Conservation (phyloP, 2,888 invertebrate species). For the Onthophagus sagittarius region DNA sequence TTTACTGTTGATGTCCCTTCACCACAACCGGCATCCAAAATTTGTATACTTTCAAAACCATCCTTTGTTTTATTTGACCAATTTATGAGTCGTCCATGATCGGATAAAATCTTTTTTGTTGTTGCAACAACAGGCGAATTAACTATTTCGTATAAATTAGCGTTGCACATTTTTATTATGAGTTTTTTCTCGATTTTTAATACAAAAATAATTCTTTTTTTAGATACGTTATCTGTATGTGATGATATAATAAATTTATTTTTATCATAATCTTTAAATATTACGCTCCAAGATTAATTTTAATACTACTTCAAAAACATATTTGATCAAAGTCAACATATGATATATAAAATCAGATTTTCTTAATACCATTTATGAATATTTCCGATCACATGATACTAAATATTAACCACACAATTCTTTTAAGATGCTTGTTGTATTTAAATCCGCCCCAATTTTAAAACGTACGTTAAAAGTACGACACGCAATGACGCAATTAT, state of each 20-base stretch:
- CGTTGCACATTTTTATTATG: not conserved
- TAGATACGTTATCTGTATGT: too few relatives aligned
- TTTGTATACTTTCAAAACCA: not conserved
- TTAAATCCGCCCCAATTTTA: constrained; percentile 97
- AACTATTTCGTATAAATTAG: not conserved
- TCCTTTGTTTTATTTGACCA: not conserved
- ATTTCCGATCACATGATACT: too few relatives aligned
- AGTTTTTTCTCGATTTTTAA: not conserved
- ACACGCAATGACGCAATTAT: constrained; percentile 96
- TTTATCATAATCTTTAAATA: too few relatives aligned
- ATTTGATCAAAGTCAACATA: too few relatives aligned
- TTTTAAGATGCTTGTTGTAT: constrained; percentile 94
- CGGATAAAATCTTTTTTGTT: not conserved
- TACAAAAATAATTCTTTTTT: too few relatives aligned
- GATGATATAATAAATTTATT: too few relatives aligned
- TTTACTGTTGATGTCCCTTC: not conserved
- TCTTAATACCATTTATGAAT: too few relatives aligned
- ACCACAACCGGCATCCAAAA: not conserved
- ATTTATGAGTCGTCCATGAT: not conserved
- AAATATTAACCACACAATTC: too few relatives aligned
- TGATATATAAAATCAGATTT: too few relatives aligned
- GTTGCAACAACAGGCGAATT: not conserved
- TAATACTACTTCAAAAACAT: too few relatives aligned
- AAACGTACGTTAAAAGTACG: constrained; percentile 94
- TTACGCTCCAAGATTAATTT: too few relatives aligned